These are phyloP conservation scores for Diarsia dahlii DNA, from an alignment of 2,888 invertebrate genomes.

Conservation along the genomic window DNA sequence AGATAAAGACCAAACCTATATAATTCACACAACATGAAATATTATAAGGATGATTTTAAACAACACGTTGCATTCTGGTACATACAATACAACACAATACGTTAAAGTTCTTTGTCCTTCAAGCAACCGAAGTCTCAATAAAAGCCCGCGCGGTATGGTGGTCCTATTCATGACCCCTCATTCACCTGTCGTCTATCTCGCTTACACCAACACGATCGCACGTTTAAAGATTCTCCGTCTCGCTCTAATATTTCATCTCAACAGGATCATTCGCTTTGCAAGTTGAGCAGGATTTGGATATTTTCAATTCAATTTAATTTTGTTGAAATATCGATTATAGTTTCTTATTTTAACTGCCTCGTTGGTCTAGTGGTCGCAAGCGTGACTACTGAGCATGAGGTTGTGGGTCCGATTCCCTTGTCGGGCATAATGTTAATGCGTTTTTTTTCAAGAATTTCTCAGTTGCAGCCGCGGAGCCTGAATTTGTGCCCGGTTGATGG, in stretches of 20 bases:
- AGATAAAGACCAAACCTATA: not conserved
- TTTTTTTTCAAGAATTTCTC: no score
- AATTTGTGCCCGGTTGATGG: no score
- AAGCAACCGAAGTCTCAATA: slow-evolving; percentile 7
- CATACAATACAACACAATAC: not conserved
- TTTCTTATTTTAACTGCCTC: not conserved
- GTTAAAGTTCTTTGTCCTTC: slow-evolving; percentile 22
- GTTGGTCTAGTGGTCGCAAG: no score
- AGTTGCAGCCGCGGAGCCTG: no score
- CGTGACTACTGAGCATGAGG: no score
- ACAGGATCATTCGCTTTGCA: slow-evolving; percentile 50
- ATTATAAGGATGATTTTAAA: not conserved
- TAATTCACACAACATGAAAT: not conserved
- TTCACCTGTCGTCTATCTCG: slow-evolving; percentile 81
- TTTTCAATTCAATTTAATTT: slow-evolving; percentile 28
- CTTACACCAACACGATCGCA: slow-evolving; percentile 68
- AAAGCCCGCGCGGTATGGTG: slow-evolving; percentile 57
- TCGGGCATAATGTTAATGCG: no score
- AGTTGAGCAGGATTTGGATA: slow-evolving; percentile 54
- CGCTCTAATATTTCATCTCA: slow-evolving; percentile 78
- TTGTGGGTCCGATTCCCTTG: no score
- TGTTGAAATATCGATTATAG: slow-evolving; percentile 17
- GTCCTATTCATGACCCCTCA: slow-evolving; percentile 84
- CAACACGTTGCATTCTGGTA: no score
- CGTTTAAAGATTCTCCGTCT: slow-evolving; percentile 61